Base-by-base conservation (phyloP, 2,797 vertebrate genomes). In the Myoxocephalus aenaeus region DNA sequence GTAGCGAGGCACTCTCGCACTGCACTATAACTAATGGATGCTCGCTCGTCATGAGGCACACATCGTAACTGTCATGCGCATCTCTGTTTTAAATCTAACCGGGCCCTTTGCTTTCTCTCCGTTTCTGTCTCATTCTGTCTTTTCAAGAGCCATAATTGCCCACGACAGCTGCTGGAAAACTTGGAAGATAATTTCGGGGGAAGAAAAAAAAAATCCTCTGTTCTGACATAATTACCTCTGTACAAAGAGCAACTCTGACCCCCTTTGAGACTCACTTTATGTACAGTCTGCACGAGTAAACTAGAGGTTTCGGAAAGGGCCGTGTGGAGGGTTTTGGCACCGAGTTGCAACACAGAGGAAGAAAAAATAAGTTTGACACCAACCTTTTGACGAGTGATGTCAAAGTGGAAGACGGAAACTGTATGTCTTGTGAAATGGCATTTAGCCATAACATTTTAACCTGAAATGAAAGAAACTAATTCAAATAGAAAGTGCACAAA, bases 181-280 rank as follows among this genome's bases (percentile, higher is more conserved):
- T 59, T 65, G 40, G 25, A 85, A 82, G 72, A 87, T 70, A 46
- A 75, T 81, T 80, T 34, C 2, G 1, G 2, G 53, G 40, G 11
- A 40, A 13, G 11, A 42, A 15, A 65, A 77, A 67, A 80, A 54
- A 73, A 40, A 9, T 13, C 7, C 61, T 72, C 75, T 59, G 74
- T 82, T 87, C 84, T 85, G 68, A 86, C 80, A 79, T 81, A 84
- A 89, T 90, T 83, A 86, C 68, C 69, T 77, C 77, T 51, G 62
- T 72, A 75, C 59, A 82, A 67, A 79, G 73, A 77, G 34, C 38
- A 65, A 44, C 59, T 67, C 36, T 4, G 67, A 70, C 81, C 65
- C 76, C 40, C 64, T 85, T 58, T 70, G 65, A 89, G 70, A 81
- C 13, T 54, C 70, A 65, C 32, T 61, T 54, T 32, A 46, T 70